Conservation (phyloP, 2,888 invertebrate species). For the Spilarctia lutea region DNA sequence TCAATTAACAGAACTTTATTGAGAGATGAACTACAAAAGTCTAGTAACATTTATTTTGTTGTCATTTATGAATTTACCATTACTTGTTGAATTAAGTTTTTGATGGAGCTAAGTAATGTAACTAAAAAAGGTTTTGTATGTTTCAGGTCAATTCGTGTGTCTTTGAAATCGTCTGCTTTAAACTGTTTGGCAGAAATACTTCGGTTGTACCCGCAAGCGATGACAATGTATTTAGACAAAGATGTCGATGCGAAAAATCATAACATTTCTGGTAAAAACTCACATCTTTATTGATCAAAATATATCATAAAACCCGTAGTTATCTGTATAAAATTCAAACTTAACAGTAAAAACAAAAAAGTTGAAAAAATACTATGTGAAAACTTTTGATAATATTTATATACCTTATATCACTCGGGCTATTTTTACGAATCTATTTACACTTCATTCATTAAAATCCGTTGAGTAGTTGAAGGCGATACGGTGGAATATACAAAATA, state of each 20-base stretch:
- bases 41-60: neutral
- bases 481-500: no score
- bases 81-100: neutral
- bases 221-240: constrained; percentile 89
- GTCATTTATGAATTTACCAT: neutral
- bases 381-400: no score
- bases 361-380: no score
- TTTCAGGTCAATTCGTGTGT: constrained; percentile 90
- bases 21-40: no score
- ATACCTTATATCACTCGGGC: no score
- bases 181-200: constrained; percentile 92
- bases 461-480: no score
- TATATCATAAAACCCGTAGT: no score
- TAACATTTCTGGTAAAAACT: constrained; percentile 72
- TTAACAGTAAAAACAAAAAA: neutral
- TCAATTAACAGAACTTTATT: no score
- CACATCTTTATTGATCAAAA: no score
- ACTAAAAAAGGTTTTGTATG: neutral
- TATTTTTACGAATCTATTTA: no score
- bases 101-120: no score
- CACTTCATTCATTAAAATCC: no score
- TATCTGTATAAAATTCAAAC: neutral
- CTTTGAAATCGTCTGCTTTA: constrained; percentile 95
- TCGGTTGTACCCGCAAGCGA: constrained; percentile 90
- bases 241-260: constrained; percentile 79